A percentile compares a stretch with the other conserved stretches of the same genome.
Evolutionary conservation across 2,888 invertebrate species (phyloP).

Genomic region (Drosophila gaucha): DNA sequence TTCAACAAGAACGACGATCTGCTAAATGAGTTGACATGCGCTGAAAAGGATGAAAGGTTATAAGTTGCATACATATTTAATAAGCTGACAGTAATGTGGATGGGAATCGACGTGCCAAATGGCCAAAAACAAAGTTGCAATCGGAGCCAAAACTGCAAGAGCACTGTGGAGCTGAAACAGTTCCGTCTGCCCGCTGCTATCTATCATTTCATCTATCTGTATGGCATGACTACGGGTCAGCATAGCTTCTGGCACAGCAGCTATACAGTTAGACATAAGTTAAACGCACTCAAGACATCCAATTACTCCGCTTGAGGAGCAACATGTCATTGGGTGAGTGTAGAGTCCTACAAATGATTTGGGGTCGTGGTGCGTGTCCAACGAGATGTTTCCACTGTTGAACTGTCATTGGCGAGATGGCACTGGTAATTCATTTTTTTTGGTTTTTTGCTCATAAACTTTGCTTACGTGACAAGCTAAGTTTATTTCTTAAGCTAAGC

Average conservation of each 20-base stretch:
- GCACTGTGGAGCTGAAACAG: slow-evolving; percentile 30
- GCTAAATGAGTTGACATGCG: slow-evolving; percentile 19
- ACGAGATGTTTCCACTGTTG: slow-evolving; percentile 61
- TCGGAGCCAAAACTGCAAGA: slow-evolving; percentile 65
- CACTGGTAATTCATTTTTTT: slow-evolving; percentile 38
- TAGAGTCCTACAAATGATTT: slow-evolving; percentile 65
- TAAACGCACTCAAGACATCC: slow-evolving; percentile 54
- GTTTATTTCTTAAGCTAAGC: slow-evolving; percentile 74
- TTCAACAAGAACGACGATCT: slow-evolving; percentile 23
- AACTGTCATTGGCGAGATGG: slow-evolving; percentile 44
- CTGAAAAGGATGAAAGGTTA: slow-evolving; percentile 39
- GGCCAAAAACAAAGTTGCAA: slow-evolving; percentile 67
- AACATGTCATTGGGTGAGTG: background rate
- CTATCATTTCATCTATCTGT: slow-evolving; percentile 73
- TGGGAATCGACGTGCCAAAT: slow-evolving; percentile 63
- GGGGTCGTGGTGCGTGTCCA: slow-evolving; percentile 75
- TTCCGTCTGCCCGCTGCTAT: slow-evolving; percentile 47
- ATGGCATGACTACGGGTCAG: slow-evolving; percentile 33
- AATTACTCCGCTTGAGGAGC: slow-evolving; percentile 45
- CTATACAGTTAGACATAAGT: slow-evolving; percentile 58
- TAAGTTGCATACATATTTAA: slow-evolving; percentile 57
- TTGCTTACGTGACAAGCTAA: slow-evolving; percentile 81
- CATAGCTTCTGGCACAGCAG: slow-evolving; percentile 26
- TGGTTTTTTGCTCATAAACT: slow-evolving; percentile 72
- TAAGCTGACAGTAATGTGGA: slow-evolving; percentile 19